Evolutionary conservation across 2,113 vertebrate species (phyloP).

Genomic region (Anarhynchus alexandrinus): DNA sequence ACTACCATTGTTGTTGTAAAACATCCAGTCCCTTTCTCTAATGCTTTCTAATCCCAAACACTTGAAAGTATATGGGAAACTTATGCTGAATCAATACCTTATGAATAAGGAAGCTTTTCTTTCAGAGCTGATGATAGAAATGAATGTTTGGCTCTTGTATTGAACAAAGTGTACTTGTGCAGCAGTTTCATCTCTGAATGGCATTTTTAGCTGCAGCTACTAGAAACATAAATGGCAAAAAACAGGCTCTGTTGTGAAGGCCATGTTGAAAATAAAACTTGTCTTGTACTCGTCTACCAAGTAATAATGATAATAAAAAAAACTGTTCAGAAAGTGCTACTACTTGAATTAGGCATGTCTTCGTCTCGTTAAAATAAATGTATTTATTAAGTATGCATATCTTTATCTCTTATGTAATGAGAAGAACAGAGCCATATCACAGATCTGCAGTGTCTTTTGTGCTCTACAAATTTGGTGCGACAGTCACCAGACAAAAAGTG

Average conservation of each 20-base stretch:
- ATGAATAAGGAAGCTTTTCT: conserved; percentile 23
- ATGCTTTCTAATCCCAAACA: conserved; percentile 16
- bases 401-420: conserved; percentile 49
- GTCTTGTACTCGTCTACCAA: not conserved
- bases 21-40: not conserved
- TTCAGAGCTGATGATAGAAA: not conserved
- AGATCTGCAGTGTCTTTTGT: conserved; percentile 61
- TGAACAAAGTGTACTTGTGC: conserved; percentile 26
- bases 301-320: not conserved
- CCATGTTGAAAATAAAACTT: conserved; percentile 23
- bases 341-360: conserved; percentile 38
- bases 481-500: conserved; percentile 71
- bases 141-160: not conserved
- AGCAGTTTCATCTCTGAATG: not conserved
- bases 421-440: conserved; percentile 47
- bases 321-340: conserved; percentile 1
- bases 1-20: not conserved
- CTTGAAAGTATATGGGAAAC: not conserved
- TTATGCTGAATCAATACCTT: not conserved
- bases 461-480: conserved; percentile 51
- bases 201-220: conserved; percentile 6
- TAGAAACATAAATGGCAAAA: conserved; percentile 8
- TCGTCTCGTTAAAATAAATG: conserved; percentile 49
- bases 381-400: conserved; percentile 55
- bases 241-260: not conserved